Evolutionary conservation across 2,888 invertebrate species (phyloP).

Genomic region (Metacarcinus magister): DNA sequence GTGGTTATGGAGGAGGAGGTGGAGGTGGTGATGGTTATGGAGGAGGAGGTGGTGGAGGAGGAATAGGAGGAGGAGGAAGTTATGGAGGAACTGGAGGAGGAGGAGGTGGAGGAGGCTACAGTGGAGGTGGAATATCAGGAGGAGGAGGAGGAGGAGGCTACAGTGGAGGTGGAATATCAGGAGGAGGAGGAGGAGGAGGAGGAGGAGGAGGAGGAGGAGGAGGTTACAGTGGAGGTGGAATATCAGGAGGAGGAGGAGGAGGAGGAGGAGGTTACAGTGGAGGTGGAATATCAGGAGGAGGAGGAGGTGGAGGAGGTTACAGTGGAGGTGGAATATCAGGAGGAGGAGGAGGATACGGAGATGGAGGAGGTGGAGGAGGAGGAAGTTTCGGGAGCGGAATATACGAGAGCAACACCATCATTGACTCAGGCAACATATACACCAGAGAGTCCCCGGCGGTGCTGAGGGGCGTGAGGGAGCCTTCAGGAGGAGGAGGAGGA

Average conservation of each 20-base stretch:
- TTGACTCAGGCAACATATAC: conserved; percentile 51
- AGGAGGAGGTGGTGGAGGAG: conserved; percentile 63
- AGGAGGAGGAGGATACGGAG: conserved; percentile 16
- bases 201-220: background rate
- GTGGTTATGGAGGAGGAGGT: background rate
- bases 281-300: background rate
- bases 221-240: background rate
- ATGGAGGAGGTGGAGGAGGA: background rate
- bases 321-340: background rate
- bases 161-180: background rate
- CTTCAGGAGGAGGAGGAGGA: background rate
- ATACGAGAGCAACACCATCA: conserved; percentile 60
- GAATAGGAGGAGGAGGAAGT: background rate
- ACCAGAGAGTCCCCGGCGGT: background rate
- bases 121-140: background rate
- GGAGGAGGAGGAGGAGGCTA: conserved; percentile 27
- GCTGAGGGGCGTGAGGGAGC: background rate
- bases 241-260: conserved; percentile 36
- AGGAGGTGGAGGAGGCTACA: conserved; percentile 3
- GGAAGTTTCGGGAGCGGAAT: conserved; percentile 11
- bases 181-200: conserved; percentile 42
- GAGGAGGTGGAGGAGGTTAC: conserved; percentile 20
- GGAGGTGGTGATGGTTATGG: background rate
- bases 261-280: conserved; percentile 22
- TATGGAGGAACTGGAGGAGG: conserved; percentile 3